These are phyloP conservation scores for Cossypha caffra DNA, from an alignment of 2,797 vertebrate genomes.

Conservation along the genomic window DNA sequence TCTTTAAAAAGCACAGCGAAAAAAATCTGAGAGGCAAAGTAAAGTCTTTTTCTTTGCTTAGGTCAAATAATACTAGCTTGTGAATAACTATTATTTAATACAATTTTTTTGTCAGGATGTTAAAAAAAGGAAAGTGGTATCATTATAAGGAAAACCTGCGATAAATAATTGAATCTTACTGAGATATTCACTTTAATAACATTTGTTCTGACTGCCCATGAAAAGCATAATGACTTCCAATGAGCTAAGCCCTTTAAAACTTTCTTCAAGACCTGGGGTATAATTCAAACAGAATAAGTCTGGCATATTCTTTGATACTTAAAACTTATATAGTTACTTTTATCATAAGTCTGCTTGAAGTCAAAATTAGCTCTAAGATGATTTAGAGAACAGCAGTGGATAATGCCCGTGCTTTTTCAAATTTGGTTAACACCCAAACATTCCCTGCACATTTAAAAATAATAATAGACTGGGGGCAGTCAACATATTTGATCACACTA, in stretches of 20 bases:
- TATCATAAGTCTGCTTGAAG: slow-evolving; percentile 13
- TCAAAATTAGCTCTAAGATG: neutral
- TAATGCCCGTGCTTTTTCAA: neutral
- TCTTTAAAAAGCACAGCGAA: neutral
- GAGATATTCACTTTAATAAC: slow-evolving; percentile 61
- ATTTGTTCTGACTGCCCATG: slow-evolving; percentile 55
- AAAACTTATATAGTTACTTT: slow-evolving; percentile 14
- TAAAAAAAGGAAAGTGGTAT: slow-evolving; percentile 43
- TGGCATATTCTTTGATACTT: slow-evolving; percentile 39
- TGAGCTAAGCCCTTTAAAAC: slow-evolving; percentile 32
- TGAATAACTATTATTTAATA: slow-evolving; percentile 43
- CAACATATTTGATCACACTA: neutral
- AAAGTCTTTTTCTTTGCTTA: neutral
- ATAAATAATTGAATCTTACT: slow-evolving; percentile 67
- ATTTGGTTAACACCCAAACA: neutral
- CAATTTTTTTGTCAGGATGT: slow-evolving; percentile 30
- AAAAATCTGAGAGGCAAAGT: neutral
- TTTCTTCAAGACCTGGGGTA: neutral
- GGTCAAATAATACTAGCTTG: neutral
- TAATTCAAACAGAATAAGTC: slow-evolving; percentile 57
- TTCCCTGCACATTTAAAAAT: neutral
- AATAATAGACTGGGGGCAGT: neutral
- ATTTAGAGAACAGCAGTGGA: neutral
- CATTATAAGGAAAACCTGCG: slow-evolving; percentile 57
- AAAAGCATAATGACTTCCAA: slow-evolving; percentile 56